Evolutionary conservation across 2,888 invertebrate genomes (phyloP), one percentile per base, ranked within the genome.

Genomic region (Dastarcus helophoroides): DNA sequence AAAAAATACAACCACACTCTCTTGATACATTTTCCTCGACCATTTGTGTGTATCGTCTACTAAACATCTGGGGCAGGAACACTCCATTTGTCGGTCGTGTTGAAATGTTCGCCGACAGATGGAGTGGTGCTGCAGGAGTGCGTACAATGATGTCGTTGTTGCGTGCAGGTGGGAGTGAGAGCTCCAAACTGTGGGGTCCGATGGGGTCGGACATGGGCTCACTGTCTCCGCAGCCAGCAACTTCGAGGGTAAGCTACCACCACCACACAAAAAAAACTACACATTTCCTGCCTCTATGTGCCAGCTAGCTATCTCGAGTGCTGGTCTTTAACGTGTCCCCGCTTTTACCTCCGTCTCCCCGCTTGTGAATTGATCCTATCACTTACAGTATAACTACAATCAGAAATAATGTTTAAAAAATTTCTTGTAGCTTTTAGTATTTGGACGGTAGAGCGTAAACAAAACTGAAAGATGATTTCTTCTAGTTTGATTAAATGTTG

Each of bases 161-260:
- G 62, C 60, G 60, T 59, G 56, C 61, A 64, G 64, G 63, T 63
- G 64, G 64, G 56, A 63, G 63, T 58, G 65, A 65, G 54, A 64
- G 64, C 61, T 64, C 64, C 52, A 65, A 66, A 61, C 62, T 64
- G 58, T 67, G 67, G 67, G 63, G 60, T 54, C 57, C 62, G 54
- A 62, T 64, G 56, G 63, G 63, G 47, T 51, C 63, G 57, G 65
- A 65, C 53, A 58, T 66, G 62, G 62, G 63, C 54, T 62, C 64
- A 59, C 60, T 63, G 56, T 65, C 65, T 56, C 64, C 65, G 46
- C 65, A 64, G 56, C 60, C 63, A 50, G 59, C 62, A 58, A 68
- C 68, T 64, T 69, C 71, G 63, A 70, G 72, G 70, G 71, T 72
- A 70, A 71, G 71, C 59, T 51, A 58, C 51, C 51, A 48, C 62